Base-by-base conservation (phyloP, 2,888 invertebrate genomes). In the Ptilodon capucinus region DNA sequence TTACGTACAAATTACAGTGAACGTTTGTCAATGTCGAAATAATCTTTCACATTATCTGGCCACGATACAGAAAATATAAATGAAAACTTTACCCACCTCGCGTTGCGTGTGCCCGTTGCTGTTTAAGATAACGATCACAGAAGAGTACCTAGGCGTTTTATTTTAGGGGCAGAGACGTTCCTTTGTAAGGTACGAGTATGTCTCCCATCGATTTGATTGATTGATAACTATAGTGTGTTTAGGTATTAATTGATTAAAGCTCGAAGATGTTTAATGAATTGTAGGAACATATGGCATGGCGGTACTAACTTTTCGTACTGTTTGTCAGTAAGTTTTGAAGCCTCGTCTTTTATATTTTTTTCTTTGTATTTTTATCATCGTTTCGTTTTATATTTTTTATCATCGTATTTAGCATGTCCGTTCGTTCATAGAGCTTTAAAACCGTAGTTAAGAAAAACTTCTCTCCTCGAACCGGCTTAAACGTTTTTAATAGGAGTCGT, bases 361-460 rank as follows among this genome's bases (percentile, higher is more conserved):
- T 54, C 64, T 64, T 67, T 62, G 55, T 56, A 60, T 51, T 60
- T 55, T 67, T 60, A 72, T 74, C 68, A 74, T 68, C 57, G 60
- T 64, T 68, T 71, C 50, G 50, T 54, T 65, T 64, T 67, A 62
- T 57, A 56, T 61, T 51, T 60, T 55, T 67, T 60, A 72, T 74
- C 68, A 74, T 68, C 57, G 60, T 64, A 54, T 71, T 74, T 68
- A 70, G 64, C 66, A 61, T 63, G 51, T 60, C 57, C 48, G 48
- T 44, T 53, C 58, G 60, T 64, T 66, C 67, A 69, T 71, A 74
- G 58, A 60, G 56, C 66, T 68, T 65, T 66, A 68, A 75, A 74
- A 68, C 64, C 64, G 64, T 68, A 68, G 65, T 71, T 74, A 65
- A 62, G 65, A 56, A 66, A 59, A 68, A 72, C 61, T 70, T 70